phyloP scores from a whole-genome alignment of 2,888 invertebrate genomes.

The Nomada hirtipes region DNA sequence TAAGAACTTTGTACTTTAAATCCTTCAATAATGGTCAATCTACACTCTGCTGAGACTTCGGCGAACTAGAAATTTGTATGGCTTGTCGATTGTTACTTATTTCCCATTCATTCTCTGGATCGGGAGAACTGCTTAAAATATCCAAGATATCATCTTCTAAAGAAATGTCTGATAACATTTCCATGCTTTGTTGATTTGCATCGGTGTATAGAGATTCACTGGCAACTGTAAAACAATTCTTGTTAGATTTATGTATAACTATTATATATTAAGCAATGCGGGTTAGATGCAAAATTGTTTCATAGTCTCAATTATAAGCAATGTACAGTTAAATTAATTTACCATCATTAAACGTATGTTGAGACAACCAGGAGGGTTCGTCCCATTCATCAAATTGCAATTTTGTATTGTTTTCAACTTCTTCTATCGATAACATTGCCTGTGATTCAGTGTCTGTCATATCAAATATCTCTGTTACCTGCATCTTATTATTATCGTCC shows the following conservation, averaged over 20 bases:
- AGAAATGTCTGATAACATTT: conserved; percentile 84
- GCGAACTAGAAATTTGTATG: conserved; percentile 74
- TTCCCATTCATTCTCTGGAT: conserved; percentile 90
- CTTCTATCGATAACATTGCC: conserved; percentile 87
- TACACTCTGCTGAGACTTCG: conserved; percentile 86
- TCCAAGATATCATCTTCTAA: conserved; percentile 87
- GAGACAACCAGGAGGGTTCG: conserved; percentile 83
- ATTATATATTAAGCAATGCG: neutral
- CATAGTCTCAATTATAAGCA: neutral
- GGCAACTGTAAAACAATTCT: conserved; percentile 56
- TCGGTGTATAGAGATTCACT: conserved; percentile 74
- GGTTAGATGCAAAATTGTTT: neutral
- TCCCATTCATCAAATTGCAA: conserved; percentile 89
- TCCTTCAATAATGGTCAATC: conserved; percentile 83
- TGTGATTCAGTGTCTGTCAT: conserved; percentile 91
- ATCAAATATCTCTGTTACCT: conserved; percentile 95
- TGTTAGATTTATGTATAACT: conserved; percentile 3
- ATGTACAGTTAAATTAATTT: conserved; percentile 34
- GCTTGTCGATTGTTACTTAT: conserved; percentile 75
- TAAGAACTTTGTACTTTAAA: conserved; percentile 32
- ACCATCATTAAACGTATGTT: conserved; percentile 77
- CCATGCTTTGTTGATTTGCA: conserved; percentile 77
- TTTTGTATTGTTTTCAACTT: conserved; percentile 87
- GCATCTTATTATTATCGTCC: conserved; percentile 94
- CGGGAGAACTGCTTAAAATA: conserved; percentile 87